A percentile compares a stretch with the other conserved stretches of the same genome.
Evolutionary conservation across 1,140 invertebrate genomes (phyloP).

Genomic region (Acromyrmex heyeri): DNA sequence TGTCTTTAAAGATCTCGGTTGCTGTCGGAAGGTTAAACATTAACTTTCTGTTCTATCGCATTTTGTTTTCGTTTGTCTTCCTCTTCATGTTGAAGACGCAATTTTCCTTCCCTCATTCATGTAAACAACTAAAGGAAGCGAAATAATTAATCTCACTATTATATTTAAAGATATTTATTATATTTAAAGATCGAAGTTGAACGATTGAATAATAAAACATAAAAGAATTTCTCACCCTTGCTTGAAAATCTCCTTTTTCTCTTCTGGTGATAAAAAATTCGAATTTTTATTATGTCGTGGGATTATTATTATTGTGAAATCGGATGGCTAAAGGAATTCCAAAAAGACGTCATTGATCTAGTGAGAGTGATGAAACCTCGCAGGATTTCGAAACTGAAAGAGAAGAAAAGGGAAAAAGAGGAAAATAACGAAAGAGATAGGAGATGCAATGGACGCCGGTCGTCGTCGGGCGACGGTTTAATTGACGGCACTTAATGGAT

Average conservation of each 20-base stretch:
- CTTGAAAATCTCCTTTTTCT: neutral
- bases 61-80: neutral
- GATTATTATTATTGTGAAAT: slow-evolving; percentile 30
- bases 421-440: slow-evolving; percentile 4
- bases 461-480: slow-evolving; percentile 69
- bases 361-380: slow-evolving; percentile 50
- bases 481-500: slow-evolving; percentile 74
- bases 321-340: slow-evolving; percentile 41
- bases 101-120: neutral
- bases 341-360: slow-evolving; percentile 51
- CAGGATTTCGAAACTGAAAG: slow-evolving; percentile 26
- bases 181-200: neutral
- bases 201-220: neutral
- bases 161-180: too few species aligned
- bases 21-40: neutral
- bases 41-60: neutral
- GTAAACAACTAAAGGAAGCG: neutral
- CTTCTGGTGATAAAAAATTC: slow-evolving; percentile 16
- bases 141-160: neutral
- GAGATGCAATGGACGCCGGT: slow-evolving; percentile 23
- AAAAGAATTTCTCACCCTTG: neutral
- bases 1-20: too few species aligned
- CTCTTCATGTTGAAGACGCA: neutral
- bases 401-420: neutral
- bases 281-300: slow-evolving; percentile 12